Conservation (phyloP, 2,113 vertebrate species). For the Ailuropoda melanoleuca region DNA sequence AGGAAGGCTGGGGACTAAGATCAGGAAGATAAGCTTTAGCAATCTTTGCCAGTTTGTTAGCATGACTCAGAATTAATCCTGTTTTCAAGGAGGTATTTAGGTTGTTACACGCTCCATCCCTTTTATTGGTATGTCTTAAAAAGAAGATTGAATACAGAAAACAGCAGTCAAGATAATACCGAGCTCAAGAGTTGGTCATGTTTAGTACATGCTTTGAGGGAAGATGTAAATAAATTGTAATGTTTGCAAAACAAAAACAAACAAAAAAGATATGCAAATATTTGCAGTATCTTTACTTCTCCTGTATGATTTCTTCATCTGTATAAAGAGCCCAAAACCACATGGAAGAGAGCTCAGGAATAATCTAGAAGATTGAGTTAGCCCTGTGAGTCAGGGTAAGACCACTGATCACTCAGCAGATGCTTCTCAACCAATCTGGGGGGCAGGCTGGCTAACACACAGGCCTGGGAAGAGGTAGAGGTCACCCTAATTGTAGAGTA, state of each 20-base stretch:
- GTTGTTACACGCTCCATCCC: not conserved
- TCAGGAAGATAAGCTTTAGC: not conserved
- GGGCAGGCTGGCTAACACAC: not conserved
- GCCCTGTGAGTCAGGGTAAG: not conserved
- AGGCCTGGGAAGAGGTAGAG: not conserved
- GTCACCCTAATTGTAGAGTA: not conserved
- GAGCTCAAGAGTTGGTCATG: too few relatives aligned
- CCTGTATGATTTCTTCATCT: not conserved
- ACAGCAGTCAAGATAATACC: not conserved
- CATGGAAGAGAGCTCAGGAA: not conserved
- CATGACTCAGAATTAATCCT: not conserved
- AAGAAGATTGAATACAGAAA: not conserved
- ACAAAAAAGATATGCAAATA: not conserved
- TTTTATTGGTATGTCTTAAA: not conserved
- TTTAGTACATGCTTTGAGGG: not conserved
- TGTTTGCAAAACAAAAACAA: not conserved
- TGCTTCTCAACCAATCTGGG: not conserved
- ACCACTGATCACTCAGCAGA: not conserved
- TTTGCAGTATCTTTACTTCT: not conserved
- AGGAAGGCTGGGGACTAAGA: not conserved
- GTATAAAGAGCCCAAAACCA: not conserved
- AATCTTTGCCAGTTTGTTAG: not conserved
- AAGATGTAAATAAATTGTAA: not conserved
- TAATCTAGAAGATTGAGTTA: not conserved
- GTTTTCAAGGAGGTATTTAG: not conserved